Conservation (phyloP, 2,888 invertebrate genomes). For the Biston betularia region DNA sequence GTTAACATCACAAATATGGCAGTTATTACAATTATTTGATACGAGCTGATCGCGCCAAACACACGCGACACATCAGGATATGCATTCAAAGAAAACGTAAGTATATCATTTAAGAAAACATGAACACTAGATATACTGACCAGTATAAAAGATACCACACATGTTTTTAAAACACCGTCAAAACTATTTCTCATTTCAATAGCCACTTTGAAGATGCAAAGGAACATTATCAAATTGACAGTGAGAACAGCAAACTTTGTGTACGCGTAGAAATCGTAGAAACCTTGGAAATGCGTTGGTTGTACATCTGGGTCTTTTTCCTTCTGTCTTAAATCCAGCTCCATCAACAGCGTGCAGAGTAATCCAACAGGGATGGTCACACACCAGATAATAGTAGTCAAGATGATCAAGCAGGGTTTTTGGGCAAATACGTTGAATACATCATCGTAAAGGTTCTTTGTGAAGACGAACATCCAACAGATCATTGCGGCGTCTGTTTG, state of each 20-base stretch:
- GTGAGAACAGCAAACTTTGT: slow-evolving; percentile 60
- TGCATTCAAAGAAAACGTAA: slow-evolving; percentile 34
- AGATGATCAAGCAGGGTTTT: slow-evolving; percentile 48
- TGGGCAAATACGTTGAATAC: slow-evolving; percentile 62
- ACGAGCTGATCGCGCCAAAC: slow-evolving; percentile 49
- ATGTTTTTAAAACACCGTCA: slow-evolving; percentile 37
- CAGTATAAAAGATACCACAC: slow-evolving; percentile 59
- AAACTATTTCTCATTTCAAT: slow-evolving; percentile 15
- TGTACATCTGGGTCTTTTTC: not conserved
- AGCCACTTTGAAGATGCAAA: slow-evolving; percentile 60
- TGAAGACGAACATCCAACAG: slow-evolving; percentile 70
- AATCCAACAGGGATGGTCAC: slow-evolving; percentile 59
- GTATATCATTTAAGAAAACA: slow-evolving; percentile 61
- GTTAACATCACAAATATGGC: slow-evolving; percentile 1
- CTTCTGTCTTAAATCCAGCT: not conserved
- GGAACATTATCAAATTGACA: slow-evolving; percentile 60
- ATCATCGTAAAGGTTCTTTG: slow-evolving; percentile 70
- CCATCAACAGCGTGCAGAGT: slow-evolving; percentile 42
- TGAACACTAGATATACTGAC: slow-evolving; percentile 65
- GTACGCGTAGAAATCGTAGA: slow-evolving; percentile 54
- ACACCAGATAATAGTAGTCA: slow-evolving; percentile 57
- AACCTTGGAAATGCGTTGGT: slow-evolving; percentile 27
- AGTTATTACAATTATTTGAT: slow-evolving; percentile 35
- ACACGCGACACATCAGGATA: not conserved
- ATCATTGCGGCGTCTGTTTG: slow-evolving; percentile 64